Conservation (phyloP, 2,888 invertebrate species). For the Acheta domesticus region DNA sequence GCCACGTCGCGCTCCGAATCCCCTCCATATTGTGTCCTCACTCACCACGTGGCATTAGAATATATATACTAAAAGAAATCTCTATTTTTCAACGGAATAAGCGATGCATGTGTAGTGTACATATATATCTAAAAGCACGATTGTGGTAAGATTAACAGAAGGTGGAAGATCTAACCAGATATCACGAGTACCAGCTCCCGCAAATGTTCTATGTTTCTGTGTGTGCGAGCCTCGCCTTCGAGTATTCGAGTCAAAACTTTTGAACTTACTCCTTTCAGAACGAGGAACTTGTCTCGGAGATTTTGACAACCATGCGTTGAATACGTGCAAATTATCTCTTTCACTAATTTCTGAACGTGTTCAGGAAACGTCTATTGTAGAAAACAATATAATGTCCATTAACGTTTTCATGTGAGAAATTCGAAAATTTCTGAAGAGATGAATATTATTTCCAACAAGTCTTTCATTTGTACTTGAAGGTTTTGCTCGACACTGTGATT, state of each 20-base stretch:
- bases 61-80: not conserved
- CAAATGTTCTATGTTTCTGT: not conserved
- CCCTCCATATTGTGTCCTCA: not conserved
- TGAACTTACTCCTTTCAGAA: not conserved
- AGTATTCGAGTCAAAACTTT: not conserved
- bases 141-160: not conserved
- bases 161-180: not conserved
- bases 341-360: not conserved
- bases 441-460: not conserved
- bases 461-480: not conserved
- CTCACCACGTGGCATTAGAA: not conserved
- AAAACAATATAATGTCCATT: not conserved
- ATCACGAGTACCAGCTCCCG: not conserved
- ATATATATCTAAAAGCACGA: not conserved
- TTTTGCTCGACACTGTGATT: too few species aligned
- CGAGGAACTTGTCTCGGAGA: too few species aligned
- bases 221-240: not conserved
- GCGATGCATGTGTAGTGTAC: slow-evolving; percentile 18
- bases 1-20: not conserved
- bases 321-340: not conserved
- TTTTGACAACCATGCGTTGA: too few species aligned
- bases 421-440: not conserved
- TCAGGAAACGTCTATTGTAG: not conserved
- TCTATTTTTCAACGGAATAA: not conserved
- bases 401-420: not conserved